Base-by-base conservation (phyloP, 2,113 vertebrate genomes). In the Phrynosoma blainvillii region DNA sequence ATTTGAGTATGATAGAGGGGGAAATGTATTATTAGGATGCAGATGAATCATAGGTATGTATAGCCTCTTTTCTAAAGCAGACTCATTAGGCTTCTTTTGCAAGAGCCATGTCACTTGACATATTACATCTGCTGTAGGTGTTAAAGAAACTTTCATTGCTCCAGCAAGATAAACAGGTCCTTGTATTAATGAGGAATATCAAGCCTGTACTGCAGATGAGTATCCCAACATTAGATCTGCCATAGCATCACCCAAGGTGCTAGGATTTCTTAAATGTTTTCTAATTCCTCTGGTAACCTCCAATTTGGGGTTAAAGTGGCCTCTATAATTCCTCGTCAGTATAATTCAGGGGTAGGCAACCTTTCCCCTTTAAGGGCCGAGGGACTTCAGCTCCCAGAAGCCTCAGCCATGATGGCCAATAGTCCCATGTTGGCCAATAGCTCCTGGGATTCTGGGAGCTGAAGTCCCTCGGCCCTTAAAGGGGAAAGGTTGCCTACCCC, bases 1-100 rank as follows among this genome's bases (percentile, higher is more conserved):
- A 71, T 87, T 80, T 71, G 78, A 56, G 68, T 87, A 12, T 40
- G 25, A 20, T 42, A 66, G 10, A 80, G 52, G 77, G 78, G 21
- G 47, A 79, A 30, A 87, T 32, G 73, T 87, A 30, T 59, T 87
- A 80, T 73, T 87, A 80, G 23, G 52, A 80, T 80, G 85, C 47
- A 54, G 40, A 80, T 73, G 78, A 76, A 76, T 85, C 84, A 30
- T 79, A 71, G 78, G 52, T 80, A 59, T 47, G 30, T 73, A 23
- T 47, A 59, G 30, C 77, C 59, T 71, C 85, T 80, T 47, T 71
- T 80, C 47, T 73, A 87, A 62, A 85, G 40, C 65, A 83, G 78
- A 73, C 23, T 80, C 68, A 80, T 80, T 87, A 87, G 78, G 32
- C 14, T 47, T 62, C 66, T 80, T 73, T 73, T 73, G 85, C n/a